Conservation (phyloP, 2,888 invertebrate genomes). For the Macaria liturata region DNA sequence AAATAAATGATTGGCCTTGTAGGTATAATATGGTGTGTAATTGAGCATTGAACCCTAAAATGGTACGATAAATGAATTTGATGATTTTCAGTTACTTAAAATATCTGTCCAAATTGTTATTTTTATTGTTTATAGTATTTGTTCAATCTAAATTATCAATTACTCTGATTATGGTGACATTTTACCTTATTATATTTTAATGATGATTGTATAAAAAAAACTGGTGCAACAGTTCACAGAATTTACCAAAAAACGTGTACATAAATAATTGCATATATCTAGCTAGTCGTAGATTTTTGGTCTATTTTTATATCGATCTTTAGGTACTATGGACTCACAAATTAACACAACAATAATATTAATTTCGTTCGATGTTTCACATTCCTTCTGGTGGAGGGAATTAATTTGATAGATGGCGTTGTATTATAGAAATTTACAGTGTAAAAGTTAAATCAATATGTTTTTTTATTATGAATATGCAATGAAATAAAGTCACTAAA, state of each 20-base stretch:
- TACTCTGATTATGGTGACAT: constrained; percentile 18
- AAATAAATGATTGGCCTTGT: too few relatives aligned
- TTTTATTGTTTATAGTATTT: constrained; percentile 25
- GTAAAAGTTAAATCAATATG: too few relatives aligned
- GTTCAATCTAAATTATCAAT: constrained; percentile 20
- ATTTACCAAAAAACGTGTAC: constrained; percentile 71
- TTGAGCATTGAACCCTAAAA: too few relatives aligned
- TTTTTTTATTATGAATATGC: too few relatives aligned
- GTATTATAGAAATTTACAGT: too few relatives aligned
- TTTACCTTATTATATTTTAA: constrained; percentile 23
- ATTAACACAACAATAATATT: constrained; percentile 7
- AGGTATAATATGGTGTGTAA: too few relatives aligned
- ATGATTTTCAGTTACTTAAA: constrained; percentile 53
- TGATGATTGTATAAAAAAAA: constrained; percentile 10
- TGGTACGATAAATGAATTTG: constrained; percentile 19
- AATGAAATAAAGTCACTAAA: too few relatives aligned
- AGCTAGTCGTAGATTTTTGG: constrained; percentile 52
- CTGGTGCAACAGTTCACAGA: constrained; percentile 36
- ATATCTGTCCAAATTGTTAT: constrained; percentile 54
- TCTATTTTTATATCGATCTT: constrained; percentile 17
- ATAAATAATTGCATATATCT: constrained; percentile 55
- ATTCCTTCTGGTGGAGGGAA: constrained; percentile 22
- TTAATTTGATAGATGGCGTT: too few relatives aligned
- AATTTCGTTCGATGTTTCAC: constrained; percentile 18
- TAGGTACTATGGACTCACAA: constrained; percentile 6